Evolutionary conservation across 2,797 vertebrate species (phyloP).

Genomic region (Bradypodion ventrale): DNA sequence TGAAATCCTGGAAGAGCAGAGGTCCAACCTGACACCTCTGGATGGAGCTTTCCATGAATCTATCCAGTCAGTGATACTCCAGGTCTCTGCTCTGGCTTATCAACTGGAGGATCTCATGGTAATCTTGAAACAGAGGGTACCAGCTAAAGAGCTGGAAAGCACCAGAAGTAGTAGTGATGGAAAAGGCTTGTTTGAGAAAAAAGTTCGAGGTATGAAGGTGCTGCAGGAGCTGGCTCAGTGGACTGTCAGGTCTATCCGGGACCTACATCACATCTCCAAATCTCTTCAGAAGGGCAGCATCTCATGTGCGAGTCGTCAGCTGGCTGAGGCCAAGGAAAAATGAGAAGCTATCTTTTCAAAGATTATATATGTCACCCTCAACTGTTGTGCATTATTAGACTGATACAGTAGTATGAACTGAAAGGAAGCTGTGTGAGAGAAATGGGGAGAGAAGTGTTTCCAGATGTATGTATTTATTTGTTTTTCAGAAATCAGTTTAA

Average conservation of each 20-base stretch:
- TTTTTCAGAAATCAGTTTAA: background rate
- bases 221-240: slow-evolving; percentile 76
- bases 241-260: slow-evolving; percentile 69
- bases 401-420: background rate
- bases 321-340: slow-evolving; percentile 40
- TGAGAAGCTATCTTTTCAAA: background rate
- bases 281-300: background rate
- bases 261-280: slow-evolving; percentile 71
- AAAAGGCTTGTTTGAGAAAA: slow-evolving; percentile 70
- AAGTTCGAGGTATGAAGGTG: slow-evolving; percentile 75
- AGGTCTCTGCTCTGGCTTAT: slow-evolving; percentile 73
- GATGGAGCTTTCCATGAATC: slow-evolving; percentile 65
- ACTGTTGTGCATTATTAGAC: background rate
- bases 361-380: background rate
- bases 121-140: slow-evolving; percentile 60
- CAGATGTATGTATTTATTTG: slow-evolving; percentile 8
- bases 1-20: slow-evolving; percentile 75
- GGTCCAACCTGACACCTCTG: slow-evolving; percentile 60
- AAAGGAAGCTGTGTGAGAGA: background rate
- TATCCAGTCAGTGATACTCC: slow-evolving; percentile 65
- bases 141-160: slow-evolving; percentile 12
- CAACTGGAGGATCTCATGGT: slow-evolving; percentile 76
- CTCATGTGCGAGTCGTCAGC: background rate
- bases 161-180: fast-evolving
- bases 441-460: background rate